Percentiles rank a stretch among this genome's conserved stretches.
phyloP scores from a whole-genome alignment of 2,113 vertebrate species.

The Xyrauchen texanus region DNA sequence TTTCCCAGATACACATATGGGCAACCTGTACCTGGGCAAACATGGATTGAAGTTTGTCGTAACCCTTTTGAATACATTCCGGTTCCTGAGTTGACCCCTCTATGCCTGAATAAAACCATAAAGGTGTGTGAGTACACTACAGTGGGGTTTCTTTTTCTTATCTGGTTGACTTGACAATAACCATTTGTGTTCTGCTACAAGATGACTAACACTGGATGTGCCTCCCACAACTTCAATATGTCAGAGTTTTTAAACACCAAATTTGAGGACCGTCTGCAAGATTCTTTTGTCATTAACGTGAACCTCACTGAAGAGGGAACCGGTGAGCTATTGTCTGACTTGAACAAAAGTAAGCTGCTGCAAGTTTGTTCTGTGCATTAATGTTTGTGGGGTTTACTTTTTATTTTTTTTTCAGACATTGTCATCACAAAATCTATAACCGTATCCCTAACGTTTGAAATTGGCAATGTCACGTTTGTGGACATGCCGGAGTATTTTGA shows the following conservation, averaged over 20 bases:
- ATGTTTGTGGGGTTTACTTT: background rate
- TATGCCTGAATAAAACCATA: no score
- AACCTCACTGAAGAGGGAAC: slow-evolving; percentile 30
- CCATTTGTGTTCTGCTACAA: background rate
- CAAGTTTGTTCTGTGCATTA: no score
- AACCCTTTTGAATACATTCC: no score
- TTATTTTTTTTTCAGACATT: background rate
- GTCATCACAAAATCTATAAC: background rate
- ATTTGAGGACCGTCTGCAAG: background rate
- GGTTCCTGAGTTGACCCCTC: no score
- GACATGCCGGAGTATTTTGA: slow-evolving; percentile 63
- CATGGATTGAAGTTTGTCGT: slow-evolving; percentile 1
- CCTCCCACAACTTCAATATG: no score
- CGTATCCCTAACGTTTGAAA: slow-evolving; percentile 19
- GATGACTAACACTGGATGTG: background rate
- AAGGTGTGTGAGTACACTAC: background rate
- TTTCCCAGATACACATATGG: slow-evolving; percentile 69
- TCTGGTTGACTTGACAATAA: background rate
- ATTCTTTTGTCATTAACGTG: background rate
- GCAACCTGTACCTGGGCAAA: slow-evolving; percentile 68
- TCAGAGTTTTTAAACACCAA: slow-evolving; percentile 49
- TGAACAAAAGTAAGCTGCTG: no score
- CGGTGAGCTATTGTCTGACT: background rate
- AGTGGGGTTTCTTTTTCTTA: background rate
- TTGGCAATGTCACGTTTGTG: slow-evolving; percentile 66